These are phyloP conservation scores for Pithys albifrons DNA, from an alignment of 2,113 vertebrate genomes.

Conservation along the genomic window DNA sequence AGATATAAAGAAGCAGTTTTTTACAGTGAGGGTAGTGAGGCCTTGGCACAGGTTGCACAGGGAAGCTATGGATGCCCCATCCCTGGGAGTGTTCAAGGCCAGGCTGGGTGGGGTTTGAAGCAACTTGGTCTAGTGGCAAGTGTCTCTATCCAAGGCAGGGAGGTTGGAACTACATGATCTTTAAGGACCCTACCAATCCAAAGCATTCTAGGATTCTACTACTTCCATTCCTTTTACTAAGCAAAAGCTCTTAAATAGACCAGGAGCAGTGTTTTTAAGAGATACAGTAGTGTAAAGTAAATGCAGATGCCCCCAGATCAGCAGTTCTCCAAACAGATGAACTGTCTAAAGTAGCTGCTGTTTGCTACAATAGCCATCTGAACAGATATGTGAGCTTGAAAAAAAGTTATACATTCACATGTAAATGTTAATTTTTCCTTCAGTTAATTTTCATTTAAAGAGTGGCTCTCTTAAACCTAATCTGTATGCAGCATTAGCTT, in stretches of 20 bases:
- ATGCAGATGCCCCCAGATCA: neutral
- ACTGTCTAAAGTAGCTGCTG: neutral
- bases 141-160: neutral
- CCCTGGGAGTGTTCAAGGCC: neutral
- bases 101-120: neutral
- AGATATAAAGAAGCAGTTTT: neutral
- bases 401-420: neutral
- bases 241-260: neutral
- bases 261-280: neutral
- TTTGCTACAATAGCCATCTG: neutral
- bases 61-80: neutral
- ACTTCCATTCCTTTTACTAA: neutral
- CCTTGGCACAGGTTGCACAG: neutral
- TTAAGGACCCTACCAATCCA: neutral
- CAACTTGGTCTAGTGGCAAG: fast-evolving
- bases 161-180: neutral
- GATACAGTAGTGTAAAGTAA: neutral
- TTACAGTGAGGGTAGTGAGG: neutral
- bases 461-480: neutral
- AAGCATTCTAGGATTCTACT: neutral
- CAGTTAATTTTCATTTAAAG: neutral
- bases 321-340: neutral
- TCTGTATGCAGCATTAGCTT: neutral
- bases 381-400: neutral
- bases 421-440: neutral